These are phyloP conservation scores for Machimus rusticus DNA, from an alignment of 2,888 invertebrate species.

Conservation along the genomic window DNA sequence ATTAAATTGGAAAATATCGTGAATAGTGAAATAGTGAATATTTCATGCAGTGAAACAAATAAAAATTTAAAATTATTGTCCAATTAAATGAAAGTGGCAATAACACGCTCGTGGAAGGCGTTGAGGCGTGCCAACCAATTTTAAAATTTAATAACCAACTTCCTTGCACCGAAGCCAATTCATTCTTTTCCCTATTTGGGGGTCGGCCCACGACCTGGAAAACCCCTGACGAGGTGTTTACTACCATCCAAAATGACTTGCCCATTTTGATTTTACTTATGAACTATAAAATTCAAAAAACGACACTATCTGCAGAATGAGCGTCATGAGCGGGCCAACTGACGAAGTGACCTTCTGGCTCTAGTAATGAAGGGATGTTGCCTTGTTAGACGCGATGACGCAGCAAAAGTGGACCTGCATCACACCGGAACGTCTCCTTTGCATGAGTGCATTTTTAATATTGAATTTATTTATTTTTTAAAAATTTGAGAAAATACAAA, in stretches of 20 bases:
- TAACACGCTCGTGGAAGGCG: neutral
- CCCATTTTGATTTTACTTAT: neutral
- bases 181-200: neutral
- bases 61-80: neutral
- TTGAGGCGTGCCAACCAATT: neutral
- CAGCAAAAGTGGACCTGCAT: neutral
- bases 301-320: neutral
- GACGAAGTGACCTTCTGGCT: neutral
- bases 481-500: neutral
- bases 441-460: neutral
- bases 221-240: neutral
- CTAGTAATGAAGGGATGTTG: neutral
- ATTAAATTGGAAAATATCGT: neutral
- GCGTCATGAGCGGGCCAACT: neutral
- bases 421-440: neutral
- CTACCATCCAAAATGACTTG: neutral
- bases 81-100: neutral
- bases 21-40: too few species aligned
- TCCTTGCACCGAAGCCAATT: neutral
- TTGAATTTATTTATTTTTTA: neutral
- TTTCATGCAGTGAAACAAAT: neutral
- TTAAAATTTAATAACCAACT: neutral
- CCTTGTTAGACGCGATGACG: slow-evolving; percentile 6
- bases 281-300: neutral
- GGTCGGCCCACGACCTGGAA: neutral